phyloP scores from a whole-genome alignment of 2,888 invertebrate species.

The Melipona bicolor region DNA sequence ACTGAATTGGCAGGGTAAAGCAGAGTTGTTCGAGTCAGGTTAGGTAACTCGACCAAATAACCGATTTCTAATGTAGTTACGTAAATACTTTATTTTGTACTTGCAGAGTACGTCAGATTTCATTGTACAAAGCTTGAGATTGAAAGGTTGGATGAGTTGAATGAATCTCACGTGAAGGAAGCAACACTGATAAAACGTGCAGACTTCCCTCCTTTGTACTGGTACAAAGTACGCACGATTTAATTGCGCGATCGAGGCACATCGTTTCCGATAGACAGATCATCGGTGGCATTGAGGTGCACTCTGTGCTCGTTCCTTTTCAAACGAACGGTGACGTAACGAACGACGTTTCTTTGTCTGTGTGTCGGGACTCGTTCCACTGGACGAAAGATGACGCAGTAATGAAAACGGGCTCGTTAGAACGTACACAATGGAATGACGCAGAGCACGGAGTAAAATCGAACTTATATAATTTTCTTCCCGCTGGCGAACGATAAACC shows the following conservation, averaged over 20 bases:
- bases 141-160: background rate
- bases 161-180: background rate
- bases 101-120: background rate
- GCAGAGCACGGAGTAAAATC: conserved; percentile 22
- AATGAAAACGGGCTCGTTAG: conserved; percentile 58
- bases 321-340: conserved; percentile 44
- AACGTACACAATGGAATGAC: conserved; percentile 48
- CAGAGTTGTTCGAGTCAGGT: no score
- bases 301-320: background rate
- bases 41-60: no score
- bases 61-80: no score
- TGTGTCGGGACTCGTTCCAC: conserved; percentile 2
- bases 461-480: conserved; percentile 39
- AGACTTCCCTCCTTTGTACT: background rate
- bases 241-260: conserved; percentile 27
- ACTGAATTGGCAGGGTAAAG: conserved; percentile 28
- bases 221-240: conserved; percentile 1
- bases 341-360: background rate
- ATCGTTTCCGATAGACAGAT: conserved; percentile 7
- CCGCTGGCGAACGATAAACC: conserved; percentile 7
- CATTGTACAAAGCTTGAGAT: background rate
- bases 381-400: conserved; percentile 45
- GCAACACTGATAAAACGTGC: background rate
- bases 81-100: no score
- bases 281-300: conserved; percentile 1